Evolutionary conservation across 2,113 vertebrate species (phyloP).

Genomic region (Cebus imitator): DNA sequence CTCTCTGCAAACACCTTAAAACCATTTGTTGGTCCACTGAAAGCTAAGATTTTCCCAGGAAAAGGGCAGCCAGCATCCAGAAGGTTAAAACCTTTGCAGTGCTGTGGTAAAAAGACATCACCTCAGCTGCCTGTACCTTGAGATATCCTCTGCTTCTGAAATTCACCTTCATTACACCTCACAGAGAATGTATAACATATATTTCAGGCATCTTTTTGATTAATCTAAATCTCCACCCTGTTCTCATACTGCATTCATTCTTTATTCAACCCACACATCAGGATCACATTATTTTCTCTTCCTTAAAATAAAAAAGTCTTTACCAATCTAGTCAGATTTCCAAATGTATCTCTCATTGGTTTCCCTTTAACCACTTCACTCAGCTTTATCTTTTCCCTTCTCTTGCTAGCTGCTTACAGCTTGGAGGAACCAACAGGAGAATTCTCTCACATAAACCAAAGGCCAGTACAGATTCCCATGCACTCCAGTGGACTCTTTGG

Average conservation of each 20-base stretch:
- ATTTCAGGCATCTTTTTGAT: not conserved
- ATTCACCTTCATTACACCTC: not conserved
- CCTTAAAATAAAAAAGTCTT: not conserved
- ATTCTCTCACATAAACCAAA: not conserved
- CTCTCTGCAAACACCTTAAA: not conserved
- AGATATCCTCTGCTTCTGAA: not conserved
- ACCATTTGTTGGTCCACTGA: not conserved
- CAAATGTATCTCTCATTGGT: not conserved
- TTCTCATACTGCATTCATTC: not conserved
- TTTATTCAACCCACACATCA: not conserved
- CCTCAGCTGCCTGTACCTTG: not conserved
- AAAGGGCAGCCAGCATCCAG: not conserved
- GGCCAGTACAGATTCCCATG: not conserved
- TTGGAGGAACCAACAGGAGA: not conserved
- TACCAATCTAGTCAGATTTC: not conserved
- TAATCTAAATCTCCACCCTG: not conserved
- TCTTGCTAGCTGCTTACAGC: not conserved
- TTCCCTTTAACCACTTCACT: not conserved
- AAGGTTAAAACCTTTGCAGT: not conserved
- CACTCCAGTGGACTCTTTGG: not conserved
- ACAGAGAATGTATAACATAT: not conserved
- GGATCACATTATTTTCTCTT: not conserved
- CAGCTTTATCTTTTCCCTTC: not conserved
- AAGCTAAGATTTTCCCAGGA: not conserved
- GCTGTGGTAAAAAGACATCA: not conserved